Base-by-base conservation (phyloP, 2,888 invertebrate species). In the Drosophila gaucha region DNA sequence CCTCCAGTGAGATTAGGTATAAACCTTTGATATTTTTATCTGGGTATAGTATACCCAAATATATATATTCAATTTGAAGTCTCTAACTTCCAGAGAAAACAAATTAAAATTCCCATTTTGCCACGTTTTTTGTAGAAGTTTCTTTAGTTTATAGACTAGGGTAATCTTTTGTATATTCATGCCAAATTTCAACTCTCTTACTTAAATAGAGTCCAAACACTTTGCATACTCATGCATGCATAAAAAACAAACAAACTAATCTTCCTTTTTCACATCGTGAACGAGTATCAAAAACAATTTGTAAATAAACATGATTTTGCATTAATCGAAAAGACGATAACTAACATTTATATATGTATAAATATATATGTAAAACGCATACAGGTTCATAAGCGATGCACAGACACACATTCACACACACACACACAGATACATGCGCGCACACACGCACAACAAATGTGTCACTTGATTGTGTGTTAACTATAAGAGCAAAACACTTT, bases 261-360 rank as follows among this genome's bases (percentile, higher is more conserved):
- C 24, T 5, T 6, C 24, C 2, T 14, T 26, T 10, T 0, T 8
- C 1, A 4, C 0, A 24, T 14, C 14, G 1, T 26, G 41, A 41
- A 26, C 24, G 24, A 26, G 24, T 24, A 26, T 24, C 0, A 30
- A 30, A 18, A 44, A 30, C 28, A 18, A 28, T 18, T 55, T 76
- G 72, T 76, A 72, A 56, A 76, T 72, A 74, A 28, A 52, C 14
- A 39, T 39, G 50, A 66, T 51, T 66, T 60, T 57, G 57, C 49
- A 73, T 73, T 65, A 71, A 74, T 51, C 65, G 55, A 66, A 66
- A 47, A 18, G 72, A 67, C 57, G 76, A 72, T 59, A 76, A 74
- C 60, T 75, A 75, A 70, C 50, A 75, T 59, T 44, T 33, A 47
- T 49, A 44, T 56, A 22, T 47, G n/a, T 56, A 64, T 26, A 49